A percentile compares a stretch with the other conserved stretches of the same genome.
phyloP scores from a whole-genome alignment of 1,140 invertebrate species.

The Drosophila parvula region DNA sequence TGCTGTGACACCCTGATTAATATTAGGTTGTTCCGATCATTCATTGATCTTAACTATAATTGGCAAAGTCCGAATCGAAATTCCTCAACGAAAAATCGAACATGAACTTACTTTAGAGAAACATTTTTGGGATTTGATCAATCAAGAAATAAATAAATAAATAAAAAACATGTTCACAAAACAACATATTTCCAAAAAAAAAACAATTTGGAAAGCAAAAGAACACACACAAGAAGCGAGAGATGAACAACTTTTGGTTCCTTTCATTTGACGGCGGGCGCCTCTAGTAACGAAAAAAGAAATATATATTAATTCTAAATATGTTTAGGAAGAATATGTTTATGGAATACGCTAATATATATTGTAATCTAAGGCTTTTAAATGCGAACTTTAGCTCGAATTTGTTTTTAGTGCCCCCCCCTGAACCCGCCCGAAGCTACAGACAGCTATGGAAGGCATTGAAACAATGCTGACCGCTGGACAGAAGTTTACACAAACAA shows the following conservation, averaged over 20 bases:
- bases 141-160: slow-evolving; percentile 18
- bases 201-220: slow-evolving; percentile 6
- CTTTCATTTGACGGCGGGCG: slow-evolving; percentile 40
- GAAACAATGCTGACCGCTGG: slow-evolving; percentile 31
- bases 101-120: slow-evolving; percentile 31
- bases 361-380: slow-evolving; percentile 53
- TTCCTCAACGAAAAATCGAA: slow-evolving; percentile 60
- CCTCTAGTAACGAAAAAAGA: slow-evolving; percentile 44
- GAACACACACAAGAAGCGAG: slow-evolving; percentile 7
- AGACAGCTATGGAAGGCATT: slow-evolving; percentile 9
- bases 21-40: slow-evolving; percentile 6
- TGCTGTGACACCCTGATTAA: background rate
- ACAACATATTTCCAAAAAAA: slow-evolving; percentile 14
- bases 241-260: slow-evolving; percentile 32
- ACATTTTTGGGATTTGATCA: slow-evolving; percentile 38
- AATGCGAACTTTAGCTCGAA: slow-evolving; percentile 55
- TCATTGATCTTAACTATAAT: slow-evolving; percentile 23
- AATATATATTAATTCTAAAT: slow-evolving; percentile 13
- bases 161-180: slow-evolving; percentile 40
- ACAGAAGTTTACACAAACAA: slow-evolving; percentile 4
- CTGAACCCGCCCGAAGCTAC: slow-evolving; percentile 3
- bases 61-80: slow-evolving; percentile 32
- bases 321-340: slow-evolving; percentile 3
- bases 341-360: slow-evolving; percentile 10
- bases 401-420: slow-evolving; percentile 61